A percentile compares a stretch with the other conserved stretches of the same genome.
phyloP scores from a whole-genome alignment of 2,113 vertebrate species.

The Fulica atra region DNA sequence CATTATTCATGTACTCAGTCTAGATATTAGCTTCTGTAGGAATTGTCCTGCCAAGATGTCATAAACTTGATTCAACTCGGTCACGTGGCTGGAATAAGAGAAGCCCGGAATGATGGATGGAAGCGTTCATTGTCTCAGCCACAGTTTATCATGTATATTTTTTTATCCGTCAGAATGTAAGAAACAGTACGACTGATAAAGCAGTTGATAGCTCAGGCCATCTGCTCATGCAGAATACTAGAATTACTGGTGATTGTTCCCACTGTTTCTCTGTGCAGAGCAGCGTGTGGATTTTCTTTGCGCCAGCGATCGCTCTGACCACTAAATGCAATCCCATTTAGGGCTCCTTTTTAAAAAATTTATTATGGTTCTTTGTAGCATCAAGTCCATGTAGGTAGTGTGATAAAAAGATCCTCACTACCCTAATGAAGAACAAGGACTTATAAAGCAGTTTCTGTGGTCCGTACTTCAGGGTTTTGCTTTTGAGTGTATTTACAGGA shows the following conservation, averaged over 20 bases:
- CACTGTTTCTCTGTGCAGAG: neutral
- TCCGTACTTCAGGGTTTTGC: neutral
- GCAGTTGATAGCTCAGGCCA: constrained; percentile 9
- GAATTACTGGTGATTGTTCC: constrained; percentile 18
- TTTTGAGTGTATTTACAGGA: neutral
- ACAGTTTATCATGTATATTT: neutral
- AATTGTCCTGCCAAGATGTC: neutral
- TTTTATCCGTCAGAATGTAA: constrained; percentile 12
- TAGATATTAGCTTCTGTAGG: neutral
- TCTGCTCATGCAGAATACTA: neutral
- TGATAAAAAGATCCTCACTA: neutral
- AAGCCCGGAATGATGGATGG: constrained; percentile 14
- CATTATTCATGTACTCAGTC: neutral
- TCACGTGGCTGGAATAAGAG: neutral
- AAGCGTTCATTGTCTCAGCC: neutral
- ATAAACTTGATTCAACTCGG: constrained; percentile 36
- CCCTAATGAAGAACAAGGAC: neutral
- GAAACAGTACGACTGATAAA: constrained; percentile 9
- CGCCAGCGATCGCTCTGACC: neutral
- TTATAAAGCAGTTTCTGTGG: neutral
- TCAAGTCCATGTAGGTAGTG: neutral
- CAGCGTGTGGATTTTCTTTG: neutral
- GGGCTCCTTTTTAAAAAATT: neutral
- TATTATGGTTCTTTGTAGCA: neutral
- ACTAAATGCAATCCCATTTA: neutral